Evolutionary conservation across 1,140 invertebrate genomes (phyloP).

Genomic region (Hesperophylax magnus): DNA sequence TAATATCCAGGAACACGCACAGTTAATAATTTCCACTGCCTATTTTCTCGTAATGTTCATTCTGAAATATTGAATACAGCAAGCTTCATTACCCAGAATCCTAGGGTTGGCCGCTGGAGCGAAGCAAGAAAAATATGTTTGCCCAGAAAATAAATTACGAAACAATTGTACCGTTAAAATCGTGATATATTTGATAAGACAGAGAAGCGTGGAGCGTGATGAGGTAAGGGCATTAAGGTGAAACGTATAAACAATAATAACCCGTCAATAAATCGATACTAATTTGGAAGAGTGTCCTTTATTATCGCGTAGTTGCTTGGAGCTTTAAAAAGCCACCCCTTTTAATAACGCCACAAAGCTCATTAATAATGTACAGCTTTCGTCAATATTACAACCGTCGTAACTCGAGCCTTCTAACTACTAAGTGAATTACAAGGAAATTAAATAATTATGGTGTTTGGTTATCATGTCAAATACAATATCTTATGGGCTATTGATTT

Average conservation of each 20-base stretch:
- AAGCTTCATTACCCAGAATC: constrained; percentile 37
- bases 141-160: constrained; percentile 39
- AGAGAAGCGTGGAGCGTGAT: neutral
- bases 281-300: constrained; percentile 11
- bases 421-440: too few species aligned
- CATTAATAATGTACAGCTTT: too few species aligned
- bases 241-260: neutral
- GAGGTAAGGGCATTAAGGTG: too few species aligned
- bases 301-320: neutral
- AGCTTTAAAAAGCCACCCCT: too few species aligned
- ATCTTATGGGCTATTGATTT: too few species aligned
- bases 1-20: constrained; percentile 19
- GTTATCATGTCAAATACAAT: too few species aligned
- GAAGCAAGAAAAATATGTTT: constrained; percentile 18
- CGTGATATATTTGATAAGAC: constrained; percentile 27
- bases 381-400: too few species aligned
- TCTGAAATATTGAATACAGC: constrained; percentile 47
- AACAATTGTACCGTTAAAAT: constrained; percentile 38
- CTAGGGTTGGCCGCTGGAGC: constrained; percentile 25
- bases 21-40: constrained; percentile 19
- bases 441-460: too few species aligned
- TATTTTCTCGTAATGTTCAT: constrained; percentile 37
- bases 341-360: too few species aligned
- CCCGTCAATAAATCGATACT: constrained; percentile 17
- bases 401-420: too few species aligned